Percentiles rank a stretch among this genome's conserved stretches.
Conservation (phyloP, 2,113 vertebrate species). For the Grammomys surdaster region DNA sequence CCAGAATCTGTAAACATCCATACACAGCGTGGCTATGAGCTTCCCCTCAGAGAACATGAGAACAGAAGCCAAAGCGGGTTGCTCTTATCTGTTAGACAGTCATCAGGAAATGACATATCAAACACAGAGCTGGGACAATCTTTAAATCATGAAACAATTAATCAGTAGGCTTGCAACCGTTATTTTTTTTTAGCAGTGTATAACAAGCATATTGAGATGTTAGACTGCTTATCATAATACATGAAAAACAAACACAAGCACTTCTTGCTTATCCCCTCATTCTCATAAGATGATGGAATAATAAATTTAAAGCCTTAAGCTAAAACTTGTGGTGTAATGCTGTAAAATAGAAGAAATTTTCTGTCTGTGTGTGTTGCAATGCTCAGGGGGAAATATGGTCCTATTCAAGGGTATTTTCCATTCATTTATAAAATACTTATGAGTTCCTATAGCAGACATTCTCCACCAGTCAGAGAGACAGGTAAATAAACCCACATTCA, state of each 20-base stretch:
- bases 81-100: neutral
- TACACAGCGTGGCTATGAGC: neutral
- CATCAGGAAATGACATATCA: conserved; percentile 50
- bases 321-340: neutral
- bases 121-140: conserved; percentile 34
- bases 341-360: conserved; percentile 12
- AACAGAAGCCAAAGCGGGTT: neutral
- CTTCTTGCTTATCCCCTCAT: conserved; percentile 12
- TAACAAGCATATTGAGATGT: neutral
- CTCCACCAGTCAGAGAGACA: conserved; percentile 2
- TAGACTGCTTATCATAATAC: conserved; percentile 5
- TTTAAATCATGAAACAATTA: conserved; percentile 33
- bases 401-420: neutral
- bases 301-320: conserved; percentile 19
- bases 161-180: neutral
- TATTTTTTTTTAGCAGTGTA: neutral
- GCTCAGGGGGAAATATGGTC: neutral
- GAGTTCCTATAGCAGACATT: neutral
- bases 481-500: neutral
- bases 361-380: neutral
- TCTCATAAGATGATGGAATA: conserved; percentile 34
- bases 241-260: conserved; percentile 51
- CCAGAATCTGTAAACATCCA: neutral
- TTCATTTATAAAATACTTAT: conserved; percentile 20
- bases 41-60: conserved; percentile 16